These are phyloP conservation scores for Pica pica DNA, from an alignment of 2,113 vertebrate species.

Conservation along the genomic window DNA sequence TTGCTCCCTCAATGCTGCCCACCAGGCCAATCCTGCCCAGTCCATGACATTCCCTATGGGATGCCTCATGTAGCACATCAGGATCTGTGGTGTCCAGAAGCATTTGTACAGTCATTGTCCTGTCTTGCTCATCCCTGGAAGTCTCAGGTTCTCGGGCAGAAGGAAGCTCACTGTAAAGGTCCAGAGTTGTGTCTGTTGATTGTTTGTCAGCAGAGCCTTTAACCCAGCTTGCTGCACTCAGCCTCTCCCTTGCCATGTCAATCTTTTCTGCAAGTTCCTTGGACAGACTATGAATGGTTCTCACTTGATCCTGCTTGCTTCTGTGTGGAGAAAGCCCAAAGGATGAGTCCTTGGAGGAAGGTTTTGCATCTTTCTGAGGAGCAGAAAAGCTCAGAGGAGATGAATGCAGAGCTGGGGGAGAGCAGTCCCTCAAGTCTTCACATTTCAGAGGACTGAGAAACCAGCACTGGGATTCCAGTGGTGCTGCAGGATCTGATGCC, in stretches of 20 bases:
- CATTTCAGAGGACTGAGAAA: not conserved
- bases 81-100: not conserved
- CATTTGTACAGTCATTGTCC: not conserved
- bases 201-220: not conserved
- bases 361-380: not conserved
- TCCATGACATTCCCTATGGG: fast-evolving
- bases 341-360: not conserved
- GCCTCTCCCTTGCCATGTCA: conserved; percentile 45
- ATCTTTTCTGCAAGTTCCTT: conserved; percentile 59
- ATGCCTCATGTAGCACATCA: fast-evolving
- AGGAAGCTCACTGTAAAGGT: not conserved
- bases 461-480: fast-evolving
- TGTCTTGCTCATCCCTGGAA: not conserved
- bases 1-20: not conserved
- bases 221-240: not conserved
- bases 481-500: not conserved
- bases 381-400: not conserved
- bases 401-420: not conserved
- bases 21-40: not conserved
- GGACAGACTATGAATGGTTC: conserved; percentile 58
- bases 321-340: not conserved
- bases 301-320: conserved; percentile 52
- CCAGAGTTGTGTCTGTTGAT: not conserved
- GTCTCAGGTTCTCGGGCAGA: not conserved
- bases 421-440: not conserved